Base-by-base conservation (phyloP, 2,113 vertebrate genomes). In the Chionis minor region DNA sequence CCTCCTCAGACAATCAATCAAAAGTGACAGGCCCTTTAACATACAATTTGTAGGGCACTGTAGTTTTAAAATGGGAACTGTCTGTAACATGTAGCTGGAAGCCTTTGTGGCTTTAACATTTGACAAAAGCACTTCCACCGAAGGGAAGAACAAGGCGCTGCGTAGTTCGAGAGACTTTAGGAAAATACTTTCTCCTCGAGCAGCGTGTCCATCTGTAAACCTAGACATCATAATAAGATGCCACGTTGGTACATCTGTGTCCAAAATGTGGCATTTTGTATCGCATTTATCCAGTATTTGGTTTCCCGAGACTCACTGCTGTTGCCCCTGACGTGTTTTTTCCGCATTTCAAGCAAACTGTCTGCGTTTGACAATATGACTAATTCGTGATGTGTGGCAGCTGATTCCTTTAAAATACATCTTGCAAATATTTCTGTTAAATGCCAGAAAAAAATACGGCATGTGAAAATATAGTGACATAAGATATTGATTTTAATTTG, bases 1-100 rank as follows among this genome's bases (percentile, higher is more conserved):
- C 98, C 98, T 98, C 88, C 88, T 80, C 97, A 96, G 98, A 98
- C 98, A 98, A 99, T 99, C 99, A 98, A 99, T 99, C 99, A 99
- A 96, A 98, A 95, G 97, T 98, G 99, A 98, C 97, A 97, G 98
- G 90, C 98, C 98, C 98, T 98, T 98, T 98, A 98, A 97, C 98
- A 97, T 98, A 96, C 97, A 96, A 97, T 99, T 98, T 98, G 97
- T 97, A 95, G 98, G 98, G 96, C 96, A 87, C 97, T 96, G 96
- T 98, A 98, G 98, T 97, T 98, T 98, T 98, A 97, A 98, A 98
- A 98, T 98, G 98, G 98, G 98, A 98, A 93, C 97, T 98, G 97
- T 94, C 97, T 96, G 93, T 96, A 98, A 97, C 97, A 96, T 95
- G 98, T 96, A 98, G 96, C 98, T 97, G 87, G 97, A 95, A 98